Evolutionary conservation across 2,888 invertebrate genomes (phyloP).

Genomic region (Rhamphomyia laevipes): DNA sequence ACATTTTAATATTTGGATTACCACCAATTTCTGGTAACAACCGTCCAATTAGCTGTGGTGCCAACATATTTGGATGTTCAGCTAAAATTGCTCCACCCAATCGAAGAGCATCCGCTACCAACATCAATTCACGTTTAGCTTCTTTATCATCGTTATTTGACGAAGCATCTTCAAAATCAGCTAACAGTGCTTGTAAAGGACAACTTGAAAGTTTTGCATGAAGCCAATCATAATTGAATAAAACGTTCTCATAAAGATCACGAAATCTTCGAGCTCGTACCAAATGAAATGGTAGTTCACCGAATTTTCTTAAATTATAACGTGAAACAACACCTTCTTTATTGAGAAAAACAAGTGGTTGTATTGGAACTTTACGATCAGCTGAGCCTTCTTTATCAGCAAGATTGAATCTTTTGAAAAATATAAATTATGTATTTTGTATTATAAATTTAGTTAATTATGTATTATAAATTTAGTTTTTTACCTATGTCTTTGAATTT

Average conservation of each 20-base stretch:
- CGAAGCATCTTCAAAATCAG: constrained; percentile 92
- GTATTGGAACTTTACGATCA: constrained; percentile 88
- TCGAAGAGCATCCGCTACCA: constrained; percentile 87
- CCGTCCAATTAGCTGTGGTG: constrained; percentile 85
- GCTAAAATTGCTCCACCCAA: constrained; percentile 89
- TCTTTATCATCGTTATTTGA: constrained; percentile 70
- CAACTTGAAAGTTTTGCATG: constrained; percentile 93
- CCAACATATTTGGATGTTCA: constrained; percentile 89
- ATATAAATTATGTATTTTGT: too few species aligned
- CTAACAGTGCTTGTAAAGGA: constrained; percentile 85
- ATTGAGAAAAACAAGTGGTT: constrained; percentile 81
- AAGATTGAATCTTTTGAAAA: constrained; percentile 50
- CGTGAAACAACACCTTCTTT: constrained; percentile 81
- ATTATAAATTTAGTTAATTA: constrained; percentile 16
- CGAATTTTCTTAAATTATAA: constrained; percentile 93
- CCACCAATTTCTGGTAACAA: constrained; percentile 81
- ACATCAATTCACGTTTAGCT: constrained; percentile 61
- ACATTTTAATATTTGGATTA: constrained; percentile 70
- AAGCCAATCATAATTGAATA: constrained; percentile 96
- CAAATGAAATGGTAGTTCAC: constrained; percentile 90
- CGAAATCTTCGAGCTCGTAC: constrained; percentile 81
- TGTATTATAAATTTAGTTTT: constrained; percentile 3
- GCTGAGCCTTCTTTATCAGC: constrained; percentile 82
- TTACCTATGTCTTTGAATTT: constrained; percentile 79
- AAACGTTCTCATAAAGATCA: constrained; percentile 79